Conservation (phyloP, 1,140 invertebrate genomes). For the Anastrepha obliqua region DNA sequence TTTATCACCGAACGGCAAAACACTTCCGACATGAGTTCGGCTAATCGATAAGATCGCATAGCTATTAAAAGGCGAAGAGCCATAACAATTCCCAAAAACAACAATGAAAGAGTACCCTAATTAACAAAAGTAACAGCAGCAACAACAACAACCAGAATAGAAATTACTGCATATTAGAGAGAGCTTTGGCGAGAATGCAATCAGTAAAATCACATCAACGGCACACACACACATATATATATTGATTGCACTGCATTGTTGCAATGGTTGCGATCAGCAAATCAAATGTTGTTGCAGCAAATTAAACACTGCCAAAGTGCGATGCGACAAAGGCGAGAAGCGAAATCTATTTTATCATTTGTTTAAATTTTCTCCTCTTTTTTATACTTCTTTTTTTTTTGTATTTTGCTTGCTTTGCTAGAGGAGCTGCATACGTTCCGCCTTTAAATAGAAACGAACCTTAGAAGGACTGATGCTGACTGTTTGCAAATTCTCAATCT, state of each 20-base stretch:
- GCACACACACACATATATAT: too few species aligned
- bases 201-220: neutral
- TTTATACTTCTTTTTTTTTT: neutral
- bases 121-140: constrained; percentile 1
- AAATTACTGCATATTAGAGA: neutral
- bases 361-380: neutral
- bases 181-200: neutral
- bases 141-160: neutral
- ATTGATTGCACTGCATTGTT: neutral
- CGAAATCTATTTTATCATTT: neutral
- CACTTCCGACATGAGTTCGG: constrained; percentile 37
- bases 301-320: neutral
- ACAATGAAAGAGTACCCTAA: neutral
- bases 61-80: neutral
- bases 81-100: neutral
- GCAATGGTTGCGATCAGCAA: neutral
- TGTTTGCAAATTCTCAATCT: neutral
- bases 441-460: constrained; percentile 78
- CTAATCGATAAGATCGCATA: constrained; percentile 38
- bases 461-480: constrained; percentile 69
- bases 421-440: neutral
- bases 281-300: neutral
- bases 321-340: neutral
- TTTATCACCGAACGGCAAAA: neutral
- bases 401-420: neutral